These are phyloP conservation scores for Rhagologus leucostigma DNA, from an alignment of 2,113 vertebrate species.

Conservation along the genomic window DNA sequence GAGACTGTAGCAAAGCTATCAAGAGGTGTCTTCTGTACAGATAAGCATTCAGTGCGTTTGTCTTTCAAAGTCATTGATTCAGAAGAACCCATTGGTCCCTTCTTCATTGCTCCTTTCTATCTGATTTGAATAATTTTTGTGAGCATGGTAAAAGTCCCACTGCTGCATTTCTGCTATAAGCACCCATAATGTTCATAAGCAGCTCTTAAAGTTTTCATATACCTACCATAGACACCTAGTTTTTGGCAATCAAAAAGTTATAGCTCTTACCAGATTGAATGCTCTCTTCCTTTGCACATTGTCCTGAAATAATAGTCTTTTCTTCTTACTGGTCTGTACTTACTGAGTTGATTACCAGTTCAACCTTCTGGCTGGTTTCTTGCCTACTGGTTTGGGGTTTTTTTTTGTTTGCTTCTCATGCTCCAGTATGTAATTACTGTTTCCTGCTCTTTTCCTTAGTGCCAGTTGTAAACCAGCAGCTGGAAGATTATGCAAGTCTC, in stretches of 20 bases:
- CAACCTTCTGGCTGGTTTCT: background rate
- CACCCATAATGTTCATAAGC: background rate
- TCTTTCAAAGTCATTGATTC: background rate
- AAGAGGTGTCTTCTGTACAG: background rate
- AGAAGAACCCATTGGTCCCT: background rate
- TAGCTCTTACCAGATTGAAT: background rate
- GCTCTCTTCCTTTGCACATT: background rate
- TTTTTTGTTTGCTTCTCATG: background rate
- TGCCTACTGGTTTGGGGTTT: background rate
- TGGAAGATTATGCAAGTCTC: background rate
- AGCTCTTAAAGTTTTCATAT: background rate
- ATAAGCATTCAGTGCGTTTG: background rate
- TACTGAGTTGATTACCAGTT: background rate
- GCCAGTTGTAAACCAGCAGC: conserved; percentile 2
- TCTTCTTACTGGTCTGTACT: background rate
- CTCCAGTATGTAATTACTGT: background rate
- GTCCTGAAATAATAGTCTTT: background rate
- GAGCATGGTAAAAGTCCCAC: background rate
- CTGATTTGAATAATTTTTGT: background rate
- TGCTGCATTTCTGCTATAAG: background rate
- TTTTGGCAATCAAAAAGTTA: background rate
- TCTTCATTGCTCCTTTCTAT: background rate
- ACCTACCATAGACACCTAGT: background rate
- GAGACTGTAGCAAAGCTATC: background rate
- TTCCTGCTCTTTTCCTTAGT: background rate